Conservation (phyloP, 2,888 invertebrate species). For the Crepidodera aurea region DNA sequence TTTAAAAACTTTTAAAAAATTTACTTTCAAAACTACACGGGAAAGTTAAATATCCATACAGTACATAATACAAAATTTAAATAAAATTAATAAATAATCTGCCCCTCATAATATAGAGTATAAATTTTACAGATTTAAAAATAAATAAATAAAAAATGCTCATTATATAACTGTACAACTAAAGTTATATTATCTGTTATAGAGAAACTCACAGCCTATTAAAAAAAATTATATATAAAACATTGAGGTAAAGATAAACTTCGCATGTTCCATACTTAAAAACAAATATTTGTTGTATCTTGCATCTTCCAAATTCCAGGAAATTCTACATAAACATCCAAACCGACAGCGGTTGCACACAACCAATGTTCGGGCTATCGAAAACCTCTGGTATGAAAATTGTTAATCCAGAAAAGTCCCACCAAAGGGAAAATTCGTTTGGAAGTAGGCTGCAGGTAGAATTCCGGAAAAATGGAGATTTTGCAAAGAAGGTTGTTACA, state of each 20-base stretch:
- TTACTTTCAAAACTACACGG: neutral
- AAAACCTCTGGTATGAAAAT: no score
- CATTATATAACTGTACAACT: conserved; percentile 31
- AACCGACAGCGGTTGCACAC: no score
- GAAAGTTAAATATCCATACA: neutral
- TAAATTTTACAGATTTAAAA: conserved; percentile 29
- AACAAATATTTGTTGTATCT: neutral
- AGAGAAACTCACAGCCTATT: conserved; percentile 33
- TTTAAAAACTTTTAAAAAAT: neutral
- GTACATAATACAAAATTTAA: neutral
- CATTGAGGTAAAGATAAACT: conserved; percentile 16
- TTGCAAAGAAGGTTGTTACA: no score
- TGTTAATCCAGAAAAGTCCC: no score
- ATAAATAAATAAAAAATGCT: conserved; percentile 33
- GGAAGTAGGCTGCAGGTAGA: no score
- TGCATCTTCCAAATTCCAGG: neutral
- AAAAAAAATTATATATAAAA: conserved; percentile 10
- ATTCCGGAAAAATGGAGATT: no score
- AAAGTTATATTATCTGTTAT: conserved; percentile 24
- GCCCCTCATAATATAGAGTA: conserved; percentile 26
- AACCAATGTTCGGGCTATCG: no score
- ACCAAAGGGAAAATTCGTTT: no score
- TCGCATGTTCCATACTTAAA: neutral
- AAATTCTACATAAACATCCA: no score
- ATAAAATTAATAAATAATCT: conserved; percentile 1